Base-by-base conservation (phyloP, 2,113 vertebrate species). In the Microtus oregoni region DNA sequence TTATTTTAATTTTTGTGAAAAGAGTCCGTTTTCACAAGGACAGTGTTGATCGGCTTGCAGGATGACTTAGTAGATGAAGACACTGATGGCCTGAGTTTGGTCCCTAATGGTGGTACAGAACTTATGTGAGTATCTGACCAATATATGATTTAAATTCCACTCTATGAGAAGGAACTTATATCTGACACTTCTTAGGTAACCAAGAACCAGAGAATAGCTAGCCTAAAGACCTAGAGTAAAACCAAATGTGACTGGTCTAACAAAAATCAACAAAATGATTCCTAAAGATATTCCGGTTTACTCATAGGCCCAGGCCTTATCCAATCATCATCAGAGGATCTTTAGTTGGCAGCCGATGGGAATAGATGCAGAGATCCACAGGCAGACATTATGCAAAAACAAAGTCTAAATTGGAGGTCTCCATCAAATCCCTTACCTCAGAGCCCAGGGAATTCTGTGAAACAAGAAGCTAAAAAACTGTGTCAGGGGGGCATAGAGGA, bases 1-100 rank as follows among this genome's bases (percentile, higher is more conserved):
- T 95, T 73, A 30, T 20, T 94, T 89, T 19, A 81, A 41, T 68
- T 90, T 92, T 90, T 96, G 75, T 87, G 63, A 61, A 32, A 92
- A 72, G 24, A 92, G 35, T 41, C 55, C 1, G 0, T 86, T 65
- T 13, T 22, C n/a, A n/a, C 35, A 82, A 95, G 38, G 19, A 20
- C 63, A 47, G 3, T 35, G 24, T 83, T 68, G n/a, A 32, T 32
- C 17, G 20, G 10, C 9, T 30, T 67, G 9, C 41, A 67, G 15
- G 28, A 35, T 86, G 38, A 5, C 17, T 47, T 44, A 47, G 38
- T 35, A 47, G 38, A 17, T 68, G 22, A 32, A 68, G 20, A 5
- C 30, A 47, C 41, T 35, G 11, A 35, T 44, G 41, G 5, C 41
- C 28, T 47, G 28, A 68, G 4, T 47, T 86, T 86, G 17, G 17